These are phyloP conservation scores for Glaucomys volans DNA, from an alignment of 2,113 vertebrate genomes.

Conservation along the genomic window DNA sequence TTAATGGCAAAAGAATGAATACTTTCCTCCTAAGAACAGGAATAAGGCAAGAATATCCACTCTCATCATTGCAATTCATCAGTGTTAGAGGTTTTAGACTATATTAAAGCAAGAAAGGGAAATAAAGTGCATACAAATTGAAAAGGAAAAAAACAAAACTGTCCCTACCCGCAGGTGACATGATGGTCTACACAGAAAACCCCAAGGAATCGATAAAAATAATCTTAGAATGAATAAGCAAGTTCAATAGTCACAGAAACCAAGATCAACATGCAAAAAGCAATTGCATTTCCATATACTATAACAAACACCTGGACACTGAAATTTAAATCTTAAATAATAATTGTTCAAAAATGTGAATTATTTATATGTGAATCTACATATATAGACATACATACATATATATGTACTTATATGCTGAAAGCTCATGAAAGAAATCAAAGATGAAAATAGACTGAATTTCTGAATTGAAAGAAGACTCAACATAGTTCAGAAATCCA, in stretches of 20 bases:
- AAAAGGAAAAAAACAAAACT: neutral
- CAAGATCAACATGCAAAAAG: constrained; percentile 1
- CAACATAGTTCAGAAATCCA: neutral
- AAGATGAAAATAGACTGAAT: constrained; percentile 23
- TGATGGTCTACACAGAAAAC: neutral
- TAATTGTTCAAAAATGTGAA: neutral
- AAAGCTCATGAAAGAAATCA: constrained; percentile 29
- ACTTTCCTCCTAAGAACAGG: neutral
- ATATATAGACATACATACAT: neutral
- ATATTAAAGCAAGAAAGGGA: neutral
- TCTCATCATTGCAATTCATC: neutral
- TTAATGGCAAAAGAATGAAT: neutral
- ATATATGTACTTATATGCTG: neutral
- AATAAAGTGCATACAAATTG: neutral
- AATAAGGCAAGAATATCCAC: neutral
- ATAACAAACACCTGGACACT: neutral
- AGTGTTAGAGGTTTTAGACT: neutral
- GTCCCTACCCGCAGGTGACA: neutral
- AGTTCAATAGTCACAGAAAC: neutral
- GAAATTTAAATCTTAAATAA: neutral
- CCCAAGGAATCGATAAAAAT: neutral
- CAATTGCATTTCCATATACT: neutral
- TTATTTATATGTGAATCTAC: neutral
- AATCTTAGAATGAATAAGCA: neutral
- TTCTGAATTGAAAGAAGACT: neutral